Evolutionary conservation across 2,797 vertebrate species (phyloP).

Genomic region (Trichosurus vulpecula): DNA sequence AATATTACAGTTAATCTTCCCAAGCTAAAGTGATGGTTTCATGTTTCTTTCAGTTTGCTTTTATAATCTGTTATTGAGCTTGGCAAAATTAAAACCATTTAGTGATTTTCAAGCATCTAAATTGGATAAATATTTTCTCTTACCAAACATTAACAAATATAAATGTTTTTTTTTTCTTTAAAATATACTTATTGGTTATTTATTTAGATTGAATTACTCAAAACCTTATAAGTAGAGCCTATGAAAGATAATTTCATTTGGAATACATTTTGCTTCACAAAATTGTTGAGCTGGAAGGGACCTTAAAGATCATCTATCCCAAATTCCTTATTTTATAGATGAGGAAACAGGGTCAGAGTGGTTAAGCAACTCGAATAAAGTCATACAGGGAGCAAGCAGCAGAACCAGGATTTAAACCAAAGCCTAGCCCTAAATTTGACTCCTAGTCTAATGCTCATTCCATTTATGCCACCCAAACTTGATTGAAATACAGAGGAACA

Average conservation of each 20-base stretch:
- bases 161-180: slow-evolving; percentile 40
- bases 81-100: slow-evolving; percentile 31
- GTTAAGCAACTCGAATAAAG: not conserved
- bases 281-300: not conserved
- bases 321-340: not conserved
- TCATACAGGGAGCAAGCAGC: not conserved
- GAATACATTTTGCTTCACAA: not conserved
- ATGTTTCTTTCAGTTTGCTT: slow-evolving; percentile 50
- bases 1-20: not conserved
- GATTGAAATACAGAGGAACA: not conserved
- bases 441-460: not conserved
- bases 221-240: not conserved
- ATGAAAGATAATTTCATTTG: not conserved
- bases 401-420: not conserved
- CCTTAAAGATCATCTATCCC: not conserved
- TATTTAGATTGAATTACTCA: not conserved
- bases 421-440: not conserved
- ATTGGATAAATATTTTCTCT: slow-evolving; percentile 25
- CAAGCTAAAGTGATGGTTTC: slow-evolving; percentile 38
- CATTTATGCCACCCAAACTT: not conserved
- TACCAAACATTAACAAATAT: slow-evolving; percentile 32
- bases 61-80: slow-evolving; percentile 45
- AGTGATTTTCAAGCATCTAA: slow-evolving; percentile 52
- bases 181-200: slow-evolving; percentile 32
- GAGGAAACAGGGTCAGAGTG: not conserved